These are phyloP conservation scores for Gymnorhina tibicen DNA, from an alignment of 2,113 vertebrate species.

Conservation along the genomic window DNA sequence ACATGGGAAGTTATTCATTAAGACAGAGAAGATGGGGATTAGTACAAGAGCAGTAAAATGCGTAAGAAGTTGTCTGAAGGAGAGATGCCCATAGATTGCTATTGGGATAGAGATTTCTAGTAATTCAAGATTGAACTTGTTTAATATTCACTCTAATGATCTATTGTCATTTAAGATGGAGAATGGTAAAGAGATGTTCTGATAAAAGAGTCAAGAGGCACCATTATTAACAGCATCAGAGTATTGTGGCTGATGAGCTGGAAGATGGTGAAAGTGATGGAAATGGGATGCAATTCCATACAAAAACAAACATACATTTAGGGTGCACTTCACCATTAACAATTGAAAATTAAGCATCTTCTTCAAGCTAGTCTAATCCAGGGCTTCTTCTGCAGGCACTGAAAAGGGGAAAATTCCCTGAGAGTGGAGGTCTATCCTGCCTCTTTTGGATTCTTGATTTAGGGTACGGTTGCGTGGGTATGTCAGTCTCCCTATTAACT, in stretches of 20 bases:
- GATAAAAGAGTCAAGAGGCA: not conserved
- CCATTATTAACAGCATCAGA: not conserved
- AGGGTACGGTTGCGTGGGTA: not conserved
- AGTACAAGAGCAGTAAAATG: constrained; percentile 22
- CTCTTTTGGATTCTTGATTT: not conserved
- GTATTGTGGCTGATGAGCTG: not conserved
- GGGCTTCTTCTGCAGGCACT: not conserved
- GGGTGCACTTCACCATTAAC: not conserved
- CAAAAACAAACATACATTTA: not conserved
- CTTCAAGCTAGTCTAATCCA: not conserved
- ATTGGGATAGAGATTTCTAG: not conserved
- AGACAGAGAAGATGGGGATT: constrained; percentile 37
- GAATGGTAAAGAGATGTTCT: not conserved
- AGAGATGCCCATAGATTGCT: not conserved
- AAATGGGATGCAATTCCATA: not conserved
- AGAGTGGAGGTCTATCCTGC: not conserved
- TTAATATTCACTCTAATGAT: not conserved
- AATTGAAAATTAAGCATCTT: not conserved
- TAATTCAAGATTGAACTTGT: not conserved
- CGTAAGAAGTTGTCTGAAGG: not conserved
- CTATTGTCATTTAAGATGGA: not conserved
- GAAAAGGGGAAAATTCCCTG: not conserved
- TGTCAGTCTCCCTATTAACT: not conserved
- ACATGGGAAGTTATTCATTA: constrained; percentile 56
- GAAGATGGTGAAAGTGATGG: not conserved